These are phyloP conservation scores for Pseudonaja textilis DNA, from an alignment of 2,113 vertebrate species.

Conservation along the genomic window DNA sequence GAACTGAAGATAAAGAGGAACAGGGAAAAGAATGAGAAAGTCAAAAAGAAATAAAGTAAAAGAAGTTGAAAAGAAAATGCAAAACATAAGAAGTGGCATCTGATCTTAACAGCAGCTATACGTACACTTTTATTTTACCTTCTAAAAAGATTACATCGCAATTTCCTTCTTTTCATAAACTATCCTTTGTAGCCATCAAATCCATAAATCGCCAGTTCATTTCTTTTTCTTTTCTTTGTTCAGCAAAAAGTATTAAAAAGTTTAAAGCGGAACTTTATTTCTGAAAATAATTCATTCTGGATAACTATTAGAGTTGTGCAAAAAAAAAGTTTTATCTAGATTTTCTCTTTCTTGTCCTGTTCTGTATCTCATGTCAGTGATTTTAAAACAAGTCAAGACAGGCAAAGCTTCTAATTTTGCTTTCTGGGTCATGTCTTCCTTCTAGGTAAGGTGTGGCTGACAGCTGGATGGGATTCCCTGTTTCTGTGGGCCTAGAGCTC, in stretches of 20 bases:
- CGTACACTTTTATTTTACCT: background rate
- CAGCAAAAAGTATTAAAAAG: background rate
- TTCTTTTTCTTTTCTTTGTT: background rate
- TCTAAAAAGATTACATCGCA: background rate
- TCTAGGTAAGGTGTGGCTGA: background rate
- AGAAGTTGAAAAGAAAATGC: background rate
- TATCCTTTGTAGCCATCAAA: background rate
- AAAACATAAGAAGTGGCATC: background rate
- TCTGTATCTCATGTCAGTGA: background rate
- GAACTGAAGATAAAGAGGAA: background rate
- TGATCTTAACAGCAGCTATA: background rate
- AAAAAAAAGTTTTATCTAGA: background rate
- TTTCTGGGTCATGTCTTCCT: background rate
- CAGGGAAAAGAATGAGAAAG: background rate
- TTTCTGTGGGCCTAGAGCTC: background rate
- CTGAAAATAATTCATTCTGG: background rate
- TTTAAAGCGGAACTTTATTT: background rate
- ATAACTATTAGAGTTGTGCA: background rate
- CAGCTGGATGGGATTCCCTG: background rate
- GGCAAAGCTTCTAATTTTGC: background rate
- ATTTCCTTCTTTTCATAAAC: background rate
- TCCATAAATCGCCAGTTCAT: background rate
- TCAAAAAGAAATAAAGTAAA: background rate
- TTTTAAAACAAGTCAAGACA: background rate
- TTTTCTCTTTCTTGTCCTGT: background rate